phyloP scores from a whole-genome alignment of 2,888 invertebrate genomes.

The Coremacera marginata region DNA sequence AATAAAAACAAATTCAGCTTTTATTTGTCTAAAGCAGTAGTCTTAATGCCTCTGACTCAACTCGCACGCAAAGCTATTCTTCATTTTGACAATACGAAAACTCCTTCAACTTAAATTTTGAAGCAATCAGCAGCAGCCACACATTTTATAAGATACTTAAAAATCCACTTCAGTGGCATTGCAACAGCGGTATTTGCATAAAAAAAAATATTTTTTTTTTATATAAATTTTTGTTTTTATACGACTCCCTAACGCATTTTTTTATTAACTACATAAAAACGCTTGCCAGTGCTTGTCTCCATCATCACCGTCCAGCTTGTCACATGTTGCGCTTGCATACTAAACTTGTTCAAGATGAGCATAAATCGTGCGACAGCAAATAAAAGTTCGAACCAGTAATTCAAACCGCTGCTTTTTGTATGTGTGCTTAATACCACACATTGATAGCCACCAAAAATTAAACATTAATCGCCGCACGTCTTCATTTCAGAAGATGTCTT shows the following conservation, averaged over 20 bases:
- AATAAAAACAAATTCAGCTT: neutral
- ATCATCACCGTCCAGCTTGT: neutral
- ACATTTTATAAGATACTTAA: neutral
- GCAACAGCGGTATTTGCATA: neutral
- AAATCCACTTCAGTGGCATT: neutral
- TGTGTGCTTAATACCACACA: too few species aligned
- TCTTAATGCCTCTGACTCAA: too few species aligned
- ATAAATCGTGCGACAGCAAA: conserved; percentile 34
- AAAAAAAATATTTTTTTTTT: neutral
- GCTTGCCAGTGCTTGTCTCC: neutral
- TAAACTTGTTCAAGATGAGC: conserved; percentile 2
- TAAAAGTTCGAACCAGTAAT: neutral
- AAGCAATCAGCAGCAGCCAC: conserved; percentile 1
- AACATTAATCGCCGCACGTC: neutral
- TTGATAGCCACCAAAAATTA: too few species aligned
- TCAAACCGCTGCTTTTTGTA: neutral
- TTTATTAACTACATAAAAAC: neutral
- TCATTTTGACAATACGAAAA: neutral
- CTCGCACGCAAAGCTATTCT: neutral
- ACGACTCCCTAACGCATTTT: neutral
- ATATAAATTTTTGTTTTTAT: neutral
- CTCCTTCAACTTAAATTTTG: neutral
- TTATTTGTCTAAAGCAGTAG: neutral
- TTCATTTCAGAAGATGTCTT: conserved; percentile 10
- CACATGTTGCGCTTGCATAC: neutral